Conservation (phyloP, 2,888 invertebrate genomes). For the Cosmia pyralina region DNA sequence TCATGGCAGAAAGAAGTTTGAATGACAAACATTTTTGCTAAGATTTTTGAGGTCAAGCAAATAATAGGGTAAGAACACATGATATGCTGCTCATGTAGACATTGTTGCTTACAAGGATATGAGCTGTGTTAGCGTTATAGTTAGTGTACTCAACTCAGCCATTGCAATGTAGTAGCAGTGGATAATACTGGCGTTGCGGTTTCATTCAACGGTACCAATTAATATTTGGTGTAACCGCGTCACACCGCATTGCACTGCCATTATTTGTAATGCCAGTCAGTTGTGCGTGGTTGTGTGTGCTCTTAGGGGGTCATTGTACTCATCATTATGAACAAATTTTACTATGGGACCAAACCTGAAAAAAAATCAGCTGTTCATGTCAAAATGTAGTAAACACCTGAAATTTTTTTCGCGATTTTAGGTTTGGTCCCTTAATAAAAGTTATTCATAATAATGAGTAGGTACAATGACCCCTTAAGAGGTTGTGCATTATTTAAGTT, state of each 20-base stretch:
- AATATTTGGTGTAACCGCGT: not conserved
- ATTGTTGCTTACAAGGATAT: not conserved
- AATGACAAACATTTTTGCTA: not conserved
- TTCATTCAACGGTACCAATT: not conserved
- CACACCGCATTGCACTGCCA: not conserved
- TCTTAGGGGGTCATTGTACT: no score
- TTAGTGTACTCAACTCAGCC: no score
- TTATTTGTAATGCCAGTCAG: not conserved
- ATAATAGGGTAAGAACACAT: not conserved
- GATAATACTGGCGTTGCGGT: not conserved
- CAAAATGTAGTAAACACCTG: no score
- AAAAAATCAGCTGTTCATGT: no score
- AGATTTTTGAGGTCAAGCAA: not conserved
- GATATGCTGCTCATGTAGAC: not conserved
- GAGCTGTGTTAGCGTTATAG: not conserved
- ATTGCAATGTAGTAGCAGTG: not conserved
- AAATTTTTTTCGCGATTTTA: no score
- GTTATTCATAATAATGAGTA: no score
- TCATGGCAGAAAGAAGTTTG: conserved; percentile 32
- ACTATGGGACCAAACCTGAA: no score
- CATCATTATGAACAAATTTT: no score
- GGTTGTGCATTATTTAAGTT: no score
- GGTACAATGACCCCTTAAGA: no score
- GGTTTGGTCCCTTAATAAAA: no score
- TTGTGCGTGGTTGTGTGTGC: no score